Percentiles rank a stretch among this genome's conserved stretches.
Conservation (phyloP, 2,113 vertebrate species). For the Brachypodius melanocephalos region DNA sequence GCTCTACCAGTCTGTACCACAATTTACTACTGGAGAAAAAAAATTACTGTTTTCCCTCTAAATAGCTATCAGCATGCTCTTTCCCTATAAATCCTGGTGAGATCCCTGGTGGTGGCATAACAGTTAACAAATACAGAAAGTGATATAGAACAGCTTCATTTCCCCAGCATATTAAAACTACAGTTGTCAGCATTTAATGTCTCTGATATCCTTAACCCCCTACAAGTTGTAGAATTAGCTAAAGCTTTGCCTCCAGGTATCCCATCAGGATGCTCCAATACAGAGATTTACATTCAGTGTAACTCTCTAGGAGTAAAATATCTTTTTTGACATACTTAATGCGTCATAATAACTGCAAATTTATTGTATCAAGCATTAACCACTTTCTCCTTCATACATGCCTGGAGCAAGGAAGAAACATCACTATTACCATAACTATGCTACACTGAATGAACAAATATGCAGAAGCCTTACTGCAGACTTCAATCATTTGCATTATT, state of each 20-base stretch:
- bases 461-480: slow-evolving; percentile 26
- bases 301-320: slow-evolving; percentile 55
- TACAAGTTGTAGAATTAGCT: slow-evolving; percentile 64
- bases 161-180: slow-evolving; percentile 62
- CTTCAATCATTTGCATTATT: slow-evolving; percentile 58
- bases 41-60: slow-evolving; percentile 29
- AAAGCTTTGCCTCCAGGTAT: slow-evolving; percentile 66
- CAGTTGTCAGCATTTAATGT: slow-evolving; percentile 61
- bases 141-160: slow-evolving; percentile 57
- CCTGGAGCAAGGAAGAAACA: slow-evolving; percentile 52
- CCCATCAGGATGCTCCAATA: slow-evolving; percentile 59
- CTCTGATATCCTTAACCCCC: slow-evolving; percentile 60
- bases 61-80: slow-evolving; percentile 54
- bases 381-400: slow-evolving; percentile 53
- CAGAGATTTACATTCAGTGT: slow-evolving; percentile 32
- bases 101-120: slow-evolving; percentile 55
- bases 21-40: slow-evolving; percentile 32
- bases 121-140: slow-evolving; percentile 63
- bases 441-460: slow-evolving; percentile 48
- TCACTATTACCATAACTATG: slow-evolving; percentile 40
- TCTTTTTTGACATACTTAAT: slow-evolving; percentile 56
- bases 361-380: slow-evolving; percentile 56
- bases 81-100: slow-evolving; percentile 51
- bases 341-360: slow-evolving; percentile 64
- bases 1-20: slow-evolving; percentile 8